Evolutionary conservation across 2,113 vertebrate genomes (phyloP).

Genomic region (Gambusia holbrooki): DNA sequence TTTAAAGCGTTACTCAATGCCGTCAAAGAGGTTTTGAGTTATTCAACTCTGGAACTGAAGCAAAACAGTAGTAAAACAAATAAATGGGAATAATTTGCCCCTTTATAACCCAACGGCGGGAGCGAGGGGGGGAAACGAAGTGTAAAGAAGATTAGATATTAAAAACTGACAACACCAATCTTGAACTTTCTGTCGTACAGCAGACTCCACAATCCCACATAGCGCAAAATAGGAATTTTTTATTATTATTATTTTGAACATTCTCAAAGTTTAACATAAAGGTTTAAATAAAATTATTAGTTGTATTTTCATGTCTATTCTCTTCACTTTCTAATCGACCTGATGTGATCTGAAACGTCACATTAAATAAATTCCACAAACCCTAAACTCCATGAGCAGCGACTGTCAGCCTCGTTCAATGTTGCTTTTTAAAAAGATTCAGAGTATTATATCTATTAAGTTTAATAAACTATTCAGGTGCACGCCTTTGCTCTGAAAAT

Average conservation of each 20-base stretch:
- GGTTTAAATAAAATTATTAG: neutral
- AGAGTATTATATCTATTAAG: too few relatives aligned
- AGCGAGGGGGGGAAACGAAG: too few relatives aligned
- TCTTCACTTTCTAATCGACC: neutral
- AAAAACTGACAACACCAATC: neutral
- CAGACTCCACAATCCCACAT: too few relatives aligned
- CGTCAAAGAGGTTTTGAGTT: neutral
- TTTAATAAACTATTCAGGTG: too few relatives aligned
- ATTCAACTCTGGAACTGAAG: constrained; percentile 2
- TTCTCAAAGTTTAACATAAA: too few relatives aligned
- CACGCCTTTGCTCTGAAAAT: neutral
- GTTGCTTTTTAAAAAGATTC: too few relatives aligned
- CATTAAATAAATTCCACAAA: constrained; percentile 26
- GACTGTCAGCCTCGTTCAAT: neutral
- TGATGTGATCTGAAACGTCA: constrained; percentile 4
- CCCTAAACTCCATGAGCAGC: neutral
- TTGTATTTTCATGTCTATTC: neutral
- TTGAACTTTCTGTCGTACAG: too few relatives aligned
- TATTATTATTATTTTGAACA: too few relatives aligned
- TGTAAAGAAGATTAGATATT: neutral
- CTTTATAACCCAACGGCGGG: neutral
- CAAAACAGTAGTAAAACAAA: constrained; percentile 30
- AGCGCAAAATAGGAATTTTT: too few relatives aligned
- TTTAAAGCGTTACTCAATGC: neutral
- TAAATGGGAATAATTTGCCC: constrained; percentile 10